Evolutionary conservation across 1,140 invertebrate species (phyloP), one percentile per base, ranked within the genome.

Genomic region (Pseudoatta argentina): DNA sequence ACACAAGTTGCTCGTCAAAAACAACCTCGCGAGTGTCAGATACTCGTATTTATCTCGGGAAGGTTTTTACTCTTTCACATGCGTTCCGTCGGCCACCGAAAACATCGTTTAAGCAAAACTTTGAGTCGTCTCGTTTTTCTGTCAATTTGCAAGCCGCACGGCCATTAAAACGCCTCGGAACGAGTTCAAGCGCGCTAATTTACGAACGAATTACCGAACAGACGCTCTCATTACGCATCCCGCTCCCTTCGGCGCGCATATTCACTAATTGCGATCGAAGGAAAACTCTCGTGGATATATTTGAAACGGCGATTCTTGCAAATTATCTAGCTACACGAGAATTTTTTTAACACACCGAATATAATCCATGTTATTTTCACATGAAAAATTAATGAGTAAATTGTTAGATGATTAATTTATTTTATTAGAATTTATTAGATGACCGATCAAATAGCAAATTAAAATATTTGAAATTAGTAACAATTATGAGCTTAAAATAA

Each of bases 151-250:
- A 18, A 57, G 48, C 66, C 64, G 64, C 66, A 27, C 16, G 21
- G 30, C 77, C 30, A 21, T 81, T 71, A 81, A 81, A 81, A 81
- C 48, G 51, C 64, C 14, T 53, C 18, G 12, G n/a, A 69, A 69
- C 30, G 78, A 81, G 16, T 81, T 72, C 21, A 67, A 81, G 78
- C 51, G 16, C 78, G 66, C 64, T 81, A 81, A 81, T 81, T 81
- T 81, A 81, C 51, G 78, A 30, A 1, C 66, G 78, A 81, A 81
- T 81, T 81, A 72, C 66, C 34, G 21, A 48, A 27, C 59, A 18
- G 61, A 3, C 10, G 78, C 66, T 57, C 78, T 71, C 78, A 55
- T 81, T 81, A 81, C 51, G 64, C 77, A 81, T 71, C 78, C 53
- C 51, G 66, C 16, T 57, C 51, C 66, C 34, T 81, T 53, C 12